Evolutionary conservation across 2,888 invertebrate species (phyloP), one percentile per base, ranked within the genome.

Genomic region (Luperina nickerlii): DNA sequence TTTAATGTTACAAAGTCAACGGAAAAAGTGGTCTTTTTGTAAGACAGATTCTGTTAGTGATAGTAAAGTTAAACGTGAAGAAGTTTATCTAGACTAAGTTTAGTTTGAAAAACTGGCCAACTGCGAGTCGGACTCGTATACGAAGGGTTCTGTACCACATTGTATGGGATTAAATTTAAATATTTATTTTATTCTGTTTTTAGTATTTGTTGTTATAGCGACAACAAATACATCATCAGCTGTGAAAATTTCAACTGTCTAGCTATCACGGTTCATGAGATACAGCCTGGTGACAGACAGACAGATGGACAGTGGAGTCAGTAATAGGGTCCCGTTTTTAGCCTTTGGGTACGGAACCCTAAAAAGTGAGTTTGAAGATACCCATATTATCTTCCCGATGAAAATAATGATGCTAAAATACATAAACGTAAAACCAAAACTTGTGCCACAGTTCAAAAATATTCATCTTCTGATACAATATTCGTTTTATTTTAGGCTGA

Each of bases 1-100:
- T 87, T 84, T 85, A 80, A 78, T 82, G 69, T 79, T 65, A 60
- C 45, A 32, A 77, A 74, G 63, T 63, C 67, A 62, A 24, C 32
- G 27, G 13, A 65, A 75, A 78, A 83, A 71, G 51, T 76, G 20
- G 18, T 71, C 24, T 27, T 54, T 74, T 72, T 80, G 27, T 57
- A 32, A 42, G 62, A 42, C 45, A 15, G 3, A n/a, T 62, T 74
- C 38, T 45, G 27, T 32, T 67, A 80, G 68, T 38, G n/a, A 20
- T 27, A 18, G 7, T 38, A 27, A 62, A 24, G 11, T n/a, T 57
- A 1, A 70, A 60, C 1, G 62, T 15, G 11, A 18, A 11, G 9
- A 57, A 18, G 24, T 1, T 38, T 6, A 38, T 18, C 4, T 71
- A 38, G 3, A 54, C n/a, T 38, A 54, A 48, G 7, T 13, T 48